Base-by-base conservation (phyloP, 2,113 vertebrate species). In the Polypterus bichir region DNA sequence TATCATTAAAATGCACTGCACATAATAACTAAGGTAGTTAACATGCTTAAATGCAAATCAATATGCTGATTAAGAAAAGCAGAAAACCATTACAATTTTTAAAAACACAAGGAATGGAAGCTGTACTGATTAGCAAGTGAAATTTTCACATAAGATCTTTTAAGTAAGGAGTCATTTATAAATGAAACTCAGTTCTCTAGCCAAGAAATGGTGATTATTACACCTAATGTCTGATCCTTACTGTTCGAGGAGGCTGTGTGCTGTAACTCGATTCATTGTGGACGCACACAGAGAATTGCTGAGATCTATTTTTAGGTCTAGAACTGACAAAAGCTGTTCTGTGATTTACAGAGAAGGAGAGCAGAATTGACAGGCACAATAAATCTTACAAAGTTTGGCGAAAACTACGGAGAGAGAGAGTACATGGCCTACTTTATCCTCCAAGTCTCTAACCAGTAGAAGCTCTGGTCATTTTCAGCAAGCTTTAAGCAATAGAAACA, bases 261-360 rank as follows among this genome's bases (percentile, higher is more conserved):
- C 62, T 57, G 64, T 2, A 44, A 53, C 62, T 51, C 61, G 59
- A 57, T 59, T 59, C 61, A 68, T 70, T 7, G 54, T 70, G 64
- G 67, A 67, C 2, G 27, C 55, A 65, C 56, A 65, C 59, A 61
- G 66, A 48, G 66, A 65, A 61, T 71, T 67, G 61, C 62, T 47
- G 7, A 10, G 54, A 62, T 69, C 70, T 79, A 77, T 74, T 76
- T 71, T 76, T 76, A 75, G 73, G 48, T 56, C 45, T 48, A 10
- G 54, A 2, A 67, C 75, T 79, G 75, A 78, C 68, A 64, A 60
- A 66, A 66, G 69, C 51, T n/a, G 65, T 56, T 49, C 46, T 57
- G 62, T 72, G 72, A 77, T 73, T 73, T 74, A 74, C 70, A 70
- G 60, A 69, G 66, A 70, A 47, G 54, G 59, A 47, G 62, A 70